A percentile compares a stretch with the other conserved stretches of the same genome.
phyloP scores from a whole-genome alignment of 37 sponge, comb jelly and placozoan species.

The Theonella swinhoei region DNA sequence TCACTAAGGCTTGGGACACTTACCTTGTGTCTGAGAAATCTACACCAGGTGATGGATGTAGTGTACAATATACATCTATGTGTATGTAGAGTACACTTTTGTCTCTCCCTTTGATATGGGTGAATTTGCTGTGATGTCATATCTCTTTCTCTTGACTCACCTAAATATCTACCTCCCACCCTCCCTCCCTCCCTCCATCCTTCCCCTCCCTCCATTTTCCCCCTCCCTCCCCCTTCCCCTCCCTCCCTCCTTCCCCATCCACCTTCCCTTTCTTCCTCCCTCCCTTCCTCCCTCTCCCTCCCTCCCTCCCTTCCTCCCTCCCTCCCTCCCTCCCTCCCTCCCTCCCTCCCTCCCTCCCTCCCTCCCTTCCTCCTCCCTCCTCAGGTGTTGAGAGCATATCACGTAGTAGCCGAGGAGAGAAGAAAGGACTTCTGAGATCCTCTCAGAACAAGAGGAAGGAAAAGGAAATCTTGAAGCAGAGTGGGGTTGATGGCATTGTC shows the following conservation, averaged over 20 bases:
- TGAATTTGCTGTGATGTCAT: no score
- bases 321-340: no score
- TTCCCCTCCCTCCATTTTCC: no score
- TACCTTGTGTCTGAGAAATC: slow-evolving; percentile 31
- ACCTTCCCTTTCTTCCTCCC: no score
- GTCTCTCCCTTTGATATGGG: not conserved
- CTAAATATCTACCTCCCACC: no score
- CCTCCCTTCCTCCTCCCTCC: not conserved
- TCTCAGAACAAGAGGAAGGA: not conserved
- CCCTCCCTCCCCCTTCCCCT: no score
- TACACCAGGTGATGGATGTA: not conserved
- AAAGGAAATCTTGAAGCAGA: not conserved
- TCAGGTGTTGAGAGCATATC: not conserved
- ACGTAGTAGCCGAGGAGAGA: not conserved
- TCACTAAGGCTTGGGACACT: slow-evolving; percentile 40
- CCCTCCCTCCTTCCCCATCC: no score
- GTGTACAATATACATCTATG: not conserved
- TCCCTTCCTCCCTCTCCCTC: no score
- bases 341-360: no score
- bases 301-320: not conserved
- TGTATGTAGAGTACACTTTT: not conserved
- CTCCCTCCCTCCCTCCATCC: no score
- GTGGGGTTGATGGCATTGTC: not conserved
- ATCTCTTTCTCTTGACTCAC: no score
- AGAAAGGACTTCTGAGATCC: not conserved